Base-by-base conservation (phyloP, 2,113 vertebrate species). In the Willisornis vidua region DNA sequence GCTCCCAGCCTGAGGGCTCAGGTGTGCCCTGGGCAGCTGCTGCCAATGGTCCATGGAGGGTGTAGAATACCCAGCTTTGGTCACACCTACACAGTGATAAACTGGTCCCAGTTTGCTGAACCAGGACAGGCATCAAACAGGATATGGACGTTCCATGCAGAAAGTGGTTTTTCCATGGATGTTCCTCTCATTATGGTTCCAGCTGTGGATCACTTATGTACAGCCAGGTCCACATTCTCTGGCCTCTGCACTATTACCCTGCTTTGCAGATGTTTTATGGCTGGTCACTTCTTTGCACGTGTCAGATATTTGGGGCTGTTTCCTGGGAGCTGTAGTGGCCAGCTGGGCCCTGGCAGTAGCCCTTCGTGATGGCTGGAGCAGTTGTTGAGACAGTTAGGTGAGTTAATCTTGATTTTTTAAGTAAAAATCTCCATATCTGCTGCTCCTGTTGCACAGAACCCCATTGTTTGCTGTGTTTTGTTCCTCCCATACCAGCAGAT, bases 111-210 rank as follows among this genome's bases (percentile, higher is more conserved):
- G 41, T 43, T 43, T 43, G 41, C 41, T 43, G 13, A 43, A 43
- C 41, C 41, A 43, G 14, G 41, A 43, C 41, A 15, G 45, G 26
- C 22, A 31, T 5, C 19, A 7, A 7, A 23, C 8, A 31, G 73
- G 65, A 26, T 8, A 54, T 19, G n/a, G 70, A 12, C 1, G 3
- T 37, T 43, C 78, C 23, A 1, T 2, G 29, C 29, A 71, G 51
- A 35, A 48, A 49, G 48, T 24, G 29, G 39, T 18, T 33, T 85
- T 95, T 61, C 63, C 49, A 1, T 3, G 48, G n/a, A 1, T 67
- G 9, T 55, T 35, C 11, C 33, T 80, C 74, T 51, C 62, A 16
- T 59, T 23, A 5, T 0, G 0, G 18, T 58, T 46, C 9, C 45
- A 45, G 20, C 12, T 0, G 3, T 25, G 51, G 67, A 18, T 43